Percentiles rank a stretch among this genome's conserved stretches.
Evolutionary conservation across 23 tunicate genomes (phyloP).

Genomic region (Ascidia mentula): DNA sequence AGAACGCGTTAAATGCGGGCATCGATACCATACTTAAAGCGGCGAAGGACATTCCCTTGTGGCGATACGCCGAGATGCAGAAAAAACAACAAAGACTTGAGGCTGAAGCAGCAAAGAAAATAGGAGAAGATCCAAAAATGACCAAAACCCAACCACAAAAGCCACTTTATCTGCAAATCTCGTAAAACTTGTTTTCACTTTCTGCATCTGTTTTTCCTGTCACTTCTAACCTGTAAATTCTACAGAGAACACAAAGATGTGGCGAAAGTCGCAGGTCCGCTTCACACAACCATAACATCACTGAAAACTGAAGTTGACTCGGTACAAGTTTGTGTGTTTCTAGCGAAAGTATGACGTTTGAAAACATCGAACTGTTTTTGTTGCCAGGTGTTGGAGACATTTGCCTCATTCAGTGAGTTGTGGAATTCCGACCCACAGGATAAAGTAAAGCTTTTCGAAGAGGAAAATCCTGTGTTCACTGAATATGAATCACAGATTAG

Average conservation of each 20-base stretch:
- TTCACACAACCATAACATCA: slow-evolving; percentile 71
- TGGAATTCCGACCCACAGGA: slow-evolving; percentile 81
- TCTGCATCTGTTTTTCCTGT: no score
- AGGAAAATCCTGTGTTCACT: slow-evolving; percentile 37
- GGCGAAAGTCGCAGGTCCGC: slow-evolving; percentile 69
- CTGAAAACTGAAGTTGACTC: slow-evolving; percentile 73
- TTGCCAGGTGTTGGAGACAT: slow-evolving; percentile 52
- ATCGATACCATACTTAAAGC: slow-evolving; percentile 55
- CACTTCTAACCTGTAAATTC: no score
- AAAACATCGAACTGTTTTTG: not conserved
- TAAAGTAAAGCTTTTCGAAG: slow-evolving; percentile 67
- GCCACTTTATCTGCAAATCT: slow-evolving; percentile 73
- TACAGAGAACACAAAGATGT: slow-evolving; percentile 84
- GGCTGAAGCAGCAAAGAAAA: slow-evolving; percentile 82
- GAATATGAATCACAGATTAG: slow-evolving; percentile 68
- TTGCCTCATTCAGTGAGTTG: slow-evolving; percentile 59
- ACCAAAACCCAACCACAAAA: slow-evolving; percentile 73
- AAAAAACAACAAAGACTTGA: slow-evolving; percentile 70
- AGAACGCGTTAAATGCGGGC: slow-evolving; percentile 51
- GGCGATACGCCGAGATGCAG: slow-evolving; percentile 83
- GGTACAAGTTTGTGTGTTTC: slow-evolving; percentile 14
- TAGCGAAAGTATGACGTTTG: not conserved
- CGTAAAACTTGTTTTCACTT: slow-evolving; percentile 25
- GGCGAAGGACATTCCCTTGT: slow-evolving; percentile 66
- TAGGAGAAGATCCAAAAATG: slow-evolving; percentile 87